Conservation (phyloP, 2,888 invertebrate species). For the Melikaiella ostensackeni region DNA sequence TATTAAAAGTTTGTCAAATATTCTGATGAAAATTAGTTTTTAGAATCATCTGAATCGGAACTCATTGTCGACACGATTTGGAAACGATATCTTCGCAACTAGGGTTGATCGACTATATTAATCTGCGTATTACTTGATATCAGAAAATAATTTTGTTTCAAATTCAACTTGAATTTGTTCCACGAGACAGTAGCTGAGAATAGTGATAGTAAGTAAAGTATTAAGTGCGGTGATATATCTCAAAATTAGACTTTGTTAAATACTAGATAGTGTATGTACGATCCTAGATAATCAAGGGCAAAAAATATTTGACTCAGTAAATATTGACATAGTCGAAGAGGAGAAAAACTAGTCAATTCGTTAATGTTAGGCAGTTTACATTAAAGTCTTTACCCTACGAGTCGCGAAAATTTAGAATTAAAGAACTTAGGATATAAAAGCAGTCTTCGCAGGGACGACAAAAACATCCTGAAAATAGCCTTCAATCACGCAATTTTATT, state of each 20-base stretch:
- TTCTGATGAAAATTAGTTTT: not conserved
- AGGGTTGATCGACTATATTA: conserved; percentile 23
- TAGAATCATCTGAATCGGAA: not conserved
- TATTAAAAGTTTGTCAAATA: not conserved
- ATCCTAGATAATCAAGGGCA: conserved; percentile 14
- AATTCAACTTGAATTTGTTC: conserved; percentile 4
- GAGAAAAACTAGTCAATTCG: conserved; percentile 36
- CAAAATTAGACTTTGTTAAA: conserved; percentile 31
- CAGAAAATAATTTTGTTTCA: conserved; percentile 1
- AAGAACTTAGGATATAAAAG: conserved; percentile 13
- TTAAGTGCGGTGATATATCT: conserved; percentile 39
- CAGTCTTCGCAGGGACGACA: not conserved
- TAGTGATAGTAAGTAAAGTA: conserved; percentile 34
- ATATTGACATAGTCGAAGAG: conserved; percentile 30
- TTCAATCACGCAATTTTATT: conserved; percentile 11
- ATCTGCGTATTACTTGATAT: conserved; percentile 15
- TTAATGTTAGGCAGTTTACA: conserved; percentile 38
- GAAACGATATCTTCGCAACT: not conserved
- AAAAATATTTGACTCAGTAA: conserved; percentile 24
- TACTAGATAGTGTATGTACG: conserved; percentile 25
- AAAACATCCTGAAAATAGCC: conserved; percentile 2
- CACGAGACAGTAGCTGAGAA: conserved; percentile 25
- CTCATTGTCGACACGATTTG: not conserved
- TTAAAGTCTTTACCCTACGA: conserved; percentile 11
- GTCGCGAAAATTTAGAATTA: conserved; percentile 32